A percentile compares a stretch with the other conserved stretches of the same genome.
These are phyloP conservation scores for Phymanthus crucifer DNA, from an alignment of 92 coral and sea anemone genomes.

Conservation along the genomic window DNA sequence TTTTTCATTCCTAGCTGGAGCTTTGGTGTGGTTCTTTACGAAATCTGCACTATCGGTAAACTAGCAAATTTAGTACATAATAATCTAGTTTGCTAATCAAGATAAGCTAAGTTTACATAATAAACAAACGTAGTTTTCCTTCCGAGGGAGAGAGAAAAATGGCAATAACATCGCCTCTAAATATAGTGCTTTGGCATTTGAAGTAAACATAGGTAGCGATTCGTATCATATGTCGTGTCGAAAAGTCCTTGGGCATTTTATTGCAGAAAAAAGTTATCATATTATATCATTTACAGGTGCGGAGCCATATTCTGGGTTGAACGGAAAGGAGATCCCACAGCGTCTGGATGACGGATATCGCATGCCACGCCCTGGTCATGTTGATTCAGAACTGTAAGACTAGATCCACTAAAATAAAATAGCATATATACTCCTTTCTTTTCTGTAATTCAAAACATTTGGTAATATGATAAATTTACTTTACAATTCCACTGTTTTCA, in stretches of 20 bases:
- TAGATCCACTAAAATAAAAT: background rate
- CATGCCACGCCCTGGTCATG: constrained; percentile 58
- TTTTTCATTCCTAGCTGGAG: constrained; percentile 47
- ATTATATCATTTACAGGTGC: constrained; percentile 34
- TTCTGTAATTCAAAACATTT: no score
- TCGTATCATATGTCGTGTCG: no score
- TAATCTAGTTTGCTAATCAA: background rate
- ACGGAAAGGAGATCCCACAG: constrained; percentile 54
- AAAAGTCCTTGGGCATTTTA: background rate
- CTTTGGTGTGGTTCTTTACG: constrained; percentile 65
- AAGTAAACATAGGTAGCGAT: no score
- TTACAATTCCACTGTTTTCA: background rate
- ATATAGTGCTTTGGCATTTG: no score
- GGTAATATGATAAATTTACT: no score
- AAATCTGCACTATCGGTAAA: constrained; percentile 64
- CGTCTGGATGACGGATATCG: constrained; percentile 48
- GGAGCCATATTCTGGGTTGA: constrained; percentile 58
- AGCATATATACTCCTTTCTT: no score
- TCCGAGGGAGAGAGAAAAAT: background rate
- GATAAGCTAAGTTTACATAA: no score
- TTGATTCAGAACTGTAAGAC: constrained; percentile 53
- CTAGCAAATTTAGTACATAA: background rate
- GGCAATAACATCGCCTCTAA: no score
- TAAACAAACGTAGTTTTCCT: no score
- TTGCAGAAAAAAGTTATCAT: no score